Evolutionary conservation across 2,113 vertebrate genomes (phyloP).

Genomic region (Callipepla squamata): DNA sequence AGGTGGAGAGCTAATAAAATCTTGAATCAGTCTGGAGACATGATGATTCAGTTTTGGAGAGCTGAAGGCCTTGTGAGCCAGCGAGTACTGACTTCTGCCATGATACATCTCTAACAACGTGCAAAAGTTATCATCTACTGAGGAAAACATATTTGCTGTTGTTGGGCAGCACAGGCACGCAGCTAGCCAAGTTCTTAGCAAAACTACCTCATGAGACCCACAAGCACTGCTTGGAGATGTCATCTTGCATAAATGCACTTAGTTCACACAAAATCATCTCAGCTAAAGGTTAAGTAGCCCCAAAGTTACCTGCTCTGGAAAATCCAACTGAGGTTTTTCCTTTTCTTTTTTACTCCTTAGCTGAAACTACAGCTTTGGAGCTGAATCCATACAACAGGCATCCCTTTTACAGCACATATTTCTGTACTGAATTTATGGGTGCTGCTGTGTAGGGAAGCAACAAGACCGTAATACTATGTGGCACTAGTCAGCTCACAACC

Average conservation of each 20-base stretch:
- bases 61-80: not conserved
- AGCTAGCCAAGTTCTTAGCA: slow-evolving; percentile 9
- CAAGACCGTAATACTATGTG: not conserved
- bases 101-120: not conserved
- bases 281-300: not conserved
- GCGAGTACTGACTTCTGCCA: not conserved
- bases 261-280: not conserved
- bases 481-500: not conserved
- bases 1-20: slow-evolving; percentile 22
- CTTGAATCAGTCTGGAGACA: not conserved
- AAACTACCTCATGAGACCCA: not conserved
- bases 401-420: not conserved
- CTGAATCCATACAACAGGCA: not conserved
- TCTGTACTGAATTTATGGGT: not conserved
- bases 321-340: not conserved
- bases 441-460: not conserved
- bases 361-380: not conserved
- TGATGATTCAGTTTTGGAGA: slow-evolving; percentile 23
- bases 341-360: not conserved
- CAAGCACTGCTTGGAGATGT: not conserved
- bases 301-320: not conserved
- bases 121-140: slow-evolving; percentile 13
- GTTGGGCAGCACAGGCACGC: not conserved
- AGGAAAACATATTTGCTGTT: not conserved
- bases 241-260: not conserved